Evolutionary conservation across 2,888 invertebrate species (phyloP), one percentile per base, ranked within the genome.

Genomic region (Rhamnusium bicolor): DNA sequence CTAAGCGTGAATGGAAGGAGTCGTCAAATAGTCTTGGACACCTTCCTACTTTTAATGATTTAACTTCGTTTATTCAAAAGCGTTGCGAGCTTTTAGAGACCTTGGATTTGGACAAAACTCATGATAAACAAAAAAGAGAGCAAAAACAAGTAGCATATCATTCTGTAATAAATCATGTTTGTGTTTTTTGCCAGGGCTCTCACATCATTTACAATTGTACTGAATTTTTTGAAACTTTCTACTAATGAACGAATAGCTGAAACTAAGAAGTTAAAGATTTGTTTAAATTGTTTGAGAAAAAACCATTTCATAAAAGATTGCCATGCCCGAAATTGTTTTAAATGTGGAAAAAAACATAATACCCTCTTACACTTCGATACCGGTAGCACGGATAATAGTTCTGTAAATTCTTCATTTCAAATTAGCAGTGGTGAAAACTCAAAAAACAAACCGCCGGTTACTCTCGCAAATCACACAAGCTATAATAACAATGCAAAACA

Each of bases 231-330:
- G n/a, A 62, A 62, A 12, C 62, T 62, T 7, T 40, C 62, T 5
- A 46, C 27, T 46, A 19, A 46, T 47, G 21, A 62, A 4, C 19
- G 16, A 62, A 62, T 62, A 14, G 12, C 24, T 1, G 46, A 62
- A 12, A 4, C 47, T 2, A 62, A 62, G 46, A 62, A 40, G 4
- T n/a, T 62, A 5, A 40, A 62, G 16, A 10, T 62, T 4, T 46
- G 62, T 47, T 46, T 62, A n/a, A 62, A 62, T n/a, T 62, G 62
- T 19, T 40, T 62, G 12, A 40, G 46, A 8, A 6, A 14, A 14
- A 62, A 62, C 18, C 62, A 62, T 16, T 62, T 47, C 27, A 6
- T 58, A 6, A 58, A 58, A 58, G 14, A 29, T 21, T 58, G 24
- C 5, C 12, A 8, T 2, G 7, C 58, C 1, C 24, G 58, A 29